Evolutionary conservation across 2,888 invertebrate species (phyloP).

Genomic region (Lucinisca nassula): DNA sequence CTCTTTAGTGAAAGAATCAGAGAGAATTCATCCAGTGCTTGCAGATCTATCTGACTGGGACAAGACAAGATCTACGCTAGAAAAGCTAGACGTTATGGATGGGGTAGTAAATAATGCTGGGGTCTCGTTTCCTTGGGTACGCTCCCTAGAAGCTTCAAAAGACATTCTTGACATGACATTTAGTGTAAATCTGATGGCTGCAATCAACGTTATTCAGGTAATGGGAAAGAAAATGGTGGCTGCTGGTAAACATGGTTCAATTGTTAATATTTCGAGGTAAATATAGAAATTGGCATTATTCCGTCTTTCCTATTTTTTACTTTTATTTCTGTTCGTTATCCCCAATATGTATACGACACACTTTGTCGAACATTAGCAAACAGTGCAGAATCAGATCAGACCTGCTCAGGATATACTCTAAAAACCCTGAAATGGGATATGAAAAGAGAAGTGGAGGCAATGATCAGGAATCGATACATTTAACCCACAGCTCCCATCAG

Average conservation of each 20-base stretch:
- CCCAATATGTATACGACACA: too few relatives aligned
- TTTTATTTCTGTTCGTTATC: too few relatives aligned
- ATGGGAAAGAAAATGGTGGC: slow-evolving; percentile 93
- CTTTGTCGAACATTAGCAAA: too few relatives aligned
- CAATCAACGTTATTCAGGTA: slow-evolving; percentile 94
- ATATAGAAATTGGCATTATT: too few relatives aligned
- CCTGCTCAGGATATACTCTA: too few relatives aligned
- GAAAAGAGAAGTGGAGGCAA: too few relatives aligned
- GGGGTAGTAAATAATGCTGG: background rate
- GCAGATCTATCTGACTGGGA: background rate
- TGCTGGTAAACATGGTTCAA: slow-evolving; percentile 92
- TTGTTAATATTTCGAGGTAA: slow-evolving; percentile 94
- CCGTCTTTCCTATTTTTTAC: too few relatives aligned
- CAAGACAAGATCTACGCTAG: background rate
- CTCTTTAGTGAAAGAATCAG: background rate
- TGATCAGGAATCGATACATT: too few relatives aligned
- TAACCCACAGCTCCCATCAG: too few relatives aligned
- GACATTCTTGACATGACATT: slow-evolving; percentile 92
- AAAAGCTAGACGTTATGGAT: background rate
- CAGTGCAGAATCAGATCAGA: too few relatives aligned
- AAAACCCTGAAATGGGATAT: too few relatives aligned
- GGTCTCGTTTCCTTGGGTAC: too few relatives aligned
- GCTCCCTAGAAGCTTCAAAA: slow-evolving; percentile 91
- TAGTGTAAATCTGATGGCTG: slow-evolving; percentile 94
- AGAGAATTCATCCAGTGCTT: background rate